Conservation (phyloP, 2,797 vertebrate genomes). For the Xenopus petersii region DNA sequence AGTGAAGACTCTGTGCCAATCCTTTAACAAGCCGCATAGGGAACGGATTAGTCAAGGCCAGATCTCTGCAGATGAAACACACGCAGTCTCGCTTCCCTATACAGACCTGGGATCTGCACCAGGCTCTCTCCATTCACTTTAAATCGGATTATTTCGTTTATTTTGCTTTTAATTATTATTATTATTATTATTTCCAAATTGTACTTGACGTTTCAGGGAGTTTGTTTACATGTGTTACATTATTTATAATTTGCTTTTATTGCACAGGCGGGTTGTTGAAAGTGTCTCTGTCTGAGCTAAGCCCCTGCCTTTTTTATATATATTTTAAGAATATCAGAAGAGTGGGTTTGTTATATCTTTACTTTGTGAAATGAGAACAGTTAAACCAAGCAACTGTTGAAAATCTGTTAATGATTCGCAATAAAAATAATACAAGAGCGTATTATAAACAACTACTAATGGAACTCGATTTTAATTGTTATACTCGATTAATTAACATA, state of each 20-base stretch:
- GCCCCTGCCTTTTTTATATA: conserved; percentile 4
- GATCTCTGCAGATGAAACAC: conserved; percentile 68
- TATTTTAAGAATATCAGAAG: conserved; percentile 9
- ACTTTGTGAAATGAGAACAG: conserved; percentile 48
- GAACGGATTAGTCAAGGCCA: conserved; percentile 82
- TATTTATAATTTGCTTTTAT: conserved; percentile 47
- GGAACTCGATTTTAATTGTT: no score
- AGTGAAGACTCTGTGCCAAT: conserved; percentile 72
- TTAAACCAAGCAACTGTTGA: conserved; percentile 52
- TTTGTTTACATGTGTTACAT: conserved; percentile 41
- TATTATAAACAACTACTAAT: background rate
- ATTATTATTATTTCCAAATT: background rate
- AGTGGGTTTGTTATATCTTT: conserved; percentile 49
- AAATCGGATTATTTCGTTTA: background rate
- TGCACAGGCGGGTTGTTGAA: conserved; percentile 35
- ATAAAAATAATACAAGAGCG: conserved; percentile 55
- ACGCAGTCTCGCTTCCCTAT: conserved; percentile 53
- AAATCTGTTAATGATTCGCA: conserved; percentile 54
- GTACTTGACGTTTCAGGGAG: conserved; percentile 36
- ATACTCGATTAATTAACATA: no score
- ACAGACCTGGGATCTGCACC: background rate
- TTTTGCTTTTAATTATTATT: conserved; percentile 26
- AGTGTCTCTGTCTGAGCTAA: conserved; percentile 32
- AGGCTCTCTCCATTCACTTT: conserved; percentile 10
- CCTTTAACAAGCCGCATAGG: conserved; percentile 92